Conservation (phyloP, 1,140 invertebrate species). For the Notospermus geniculatus region DNA sequence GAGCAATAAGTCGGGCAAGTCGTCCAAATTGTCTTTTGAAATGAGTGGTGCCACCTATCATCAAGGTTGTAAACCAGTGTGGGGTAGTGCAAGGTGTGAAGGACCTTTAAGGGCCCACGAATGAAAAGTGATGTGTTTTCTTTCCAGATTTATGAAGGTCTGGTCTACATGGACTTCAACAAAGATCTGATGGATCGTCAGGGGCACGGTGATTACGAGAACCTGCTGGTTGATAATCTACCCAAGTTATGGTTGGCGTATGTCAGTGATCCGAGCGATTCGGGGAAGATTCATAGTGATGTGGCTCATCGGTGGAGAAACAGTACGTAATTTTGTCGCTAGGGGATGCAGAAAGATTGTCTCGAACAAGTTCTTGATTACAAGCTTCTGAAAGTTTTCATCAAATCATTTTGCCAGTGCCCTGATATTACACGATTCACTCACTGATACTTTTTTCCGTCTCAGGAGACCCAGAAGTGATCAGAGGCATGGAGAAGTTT, state of each 20-base stretch:
- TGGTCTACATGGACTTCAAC: conserved; percentile 48
- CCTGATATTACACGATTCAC: no score
- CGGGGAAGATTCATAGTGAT: conserved; percentile 44
- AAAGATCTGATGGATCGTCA: conserved; percentile 31
- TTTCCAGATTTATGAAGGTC: conserved; percentile 42
- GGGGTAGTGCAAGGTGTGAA: conserved; percentile 20
- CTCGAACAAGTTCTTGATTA: no score
- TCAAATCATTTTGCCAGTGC: not conserved
- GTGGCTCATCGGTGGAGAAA: conserved; percentile 34
- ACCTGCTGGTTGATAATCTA: conserved; percentile 22
- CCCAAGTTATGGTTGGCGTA: conserved; percentile 44
- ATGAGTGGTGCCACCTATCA: no score
- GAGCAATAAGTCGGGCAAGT: no score
- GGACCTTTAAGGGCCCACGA: conserved; percentile 25
- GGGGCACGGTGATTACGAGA: conserved; percentile 36
- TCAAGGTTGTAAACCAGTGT: conserved; percentile 24
- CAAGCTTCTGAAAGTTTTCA: not conserved
- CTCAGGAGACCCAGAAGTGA: conserved; percentile 37
- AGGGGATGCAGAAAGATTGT: no score
- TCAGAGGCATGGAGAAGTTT: conserved; percentile 39
- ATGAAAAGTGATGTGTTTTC: not conserved
- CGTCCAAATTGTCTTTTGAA: no score
- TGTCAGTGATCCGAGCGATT: conserved; percentile 39
- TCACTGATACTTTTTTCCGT: not conserved
- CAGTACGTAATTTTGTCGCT: no score